Conservation (phyloP, 2,888 invertebrate species). For the Caenorhabditis macrosperma region DNA sequence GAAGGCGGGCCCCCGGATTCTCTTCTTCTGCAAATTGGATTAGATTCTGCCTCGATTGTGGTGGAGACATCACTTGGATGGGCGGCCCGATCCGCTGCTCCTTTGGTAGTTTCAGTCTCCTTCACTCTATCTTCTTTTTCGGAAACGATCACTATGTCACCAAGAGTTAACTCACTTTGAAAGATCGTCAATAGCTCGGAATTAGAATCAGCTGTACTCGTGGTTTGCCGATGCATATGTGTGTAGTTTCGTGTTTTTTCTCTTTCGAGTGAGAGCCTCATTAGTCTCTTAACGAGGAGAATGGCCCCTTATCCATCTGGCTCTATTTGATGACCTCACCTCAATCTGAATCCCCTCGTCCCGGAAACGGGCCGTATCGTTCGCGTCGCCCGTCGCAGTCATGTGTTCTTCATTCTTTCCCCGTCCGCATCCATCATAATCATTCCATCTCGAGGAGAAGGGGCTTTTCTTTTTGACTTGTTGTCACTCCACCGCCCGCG, state of each 20-base stretch:
- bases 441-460: constrained; percentile 10
- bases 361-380: too few species aligned
- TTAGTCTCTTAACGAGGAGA: background rate
- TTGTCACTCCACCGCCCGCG: constrained; percentile 39
- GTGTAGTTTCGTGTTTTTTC: too few species aligned
- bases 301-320: background rate
- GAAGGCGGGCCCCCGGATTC: background rate
- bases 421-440: constrained; percentile 37
- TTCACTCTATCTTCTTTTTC: too few species aligned
- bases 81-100: too few species aligned
- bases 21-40: background rate
- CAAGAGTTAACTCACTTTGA: background rate
- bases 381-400: too few species aligned
- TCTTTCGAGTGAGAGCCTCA: background rate
- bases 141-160: too few species aligned
- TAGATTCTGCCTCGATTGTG: background rate
- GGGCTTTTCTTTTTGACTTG: constrained; percentile 19
- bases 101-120: too few species aligned
- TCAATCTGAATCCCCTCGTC: too few species aligned
- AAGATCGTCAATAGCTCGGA: background rate
- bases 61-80: background rate
- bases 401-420: background rate
- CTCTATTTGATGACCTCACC: too few species aligned
- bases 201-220: background rate
- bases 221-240: too few species aligned